phyloP scores from a whole-genome alignment of 2,797 vertebrate species.

The Paedocypris micromegethes region DNA sequence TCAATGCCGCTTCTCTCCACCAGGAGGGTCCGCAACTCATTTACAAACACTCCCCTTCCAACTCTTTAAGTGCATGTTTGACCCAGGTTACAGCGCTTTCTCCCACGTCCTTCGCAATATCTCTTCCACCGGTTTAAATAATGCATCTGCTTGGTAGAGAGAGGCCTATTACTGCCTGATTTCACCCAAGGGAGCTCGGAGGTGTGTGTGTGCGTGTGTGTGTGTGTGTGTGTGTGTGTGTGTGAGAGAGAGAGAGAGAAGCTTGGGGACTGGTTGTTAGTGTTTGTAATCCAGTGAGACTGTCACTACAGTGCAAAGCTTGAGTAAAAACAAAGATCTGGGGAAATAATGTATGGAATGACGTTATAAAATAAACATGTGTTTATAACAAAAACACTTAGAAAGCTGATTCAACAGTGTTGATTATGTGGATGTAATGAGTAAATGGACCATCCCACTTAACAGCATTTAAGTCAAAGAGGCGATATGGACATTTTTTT shows the following conservation, averaged over 20 bases:
- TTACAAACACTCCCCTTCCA: constrained; percentile 27
- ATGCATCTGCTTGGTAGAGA: constrained; percentile 42
- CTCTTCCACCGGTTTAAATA: constrained; percentile 46
- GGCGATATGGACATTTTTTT: no score
- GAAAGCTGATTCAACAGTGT: no score
- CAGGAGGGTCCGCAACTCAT: constrained; percentile 17
- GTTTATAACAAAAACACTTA: no score
- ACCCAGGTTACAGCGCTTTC: constrained; percentile 23
- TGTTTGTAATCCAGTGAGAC: constrained; percentile 27
- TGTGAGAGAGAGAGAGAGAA: background rate
- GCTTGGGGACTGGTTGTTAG: constrained; percentile 13
- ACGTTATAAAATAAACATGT: no score
- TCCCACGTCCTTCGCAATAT: constrained; percentile 21
- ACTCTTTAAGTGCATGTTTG: constrained; percentile 41
- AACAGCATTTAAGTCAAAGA: background rate
- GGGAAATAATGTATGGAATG: no score
- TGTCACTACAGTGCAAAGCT: constrained; percentile 11
- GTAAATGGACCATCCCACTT: no score
- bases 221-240: constrained; percentile 6
- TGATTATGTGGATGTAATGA: no score
- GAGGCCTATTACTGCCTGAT: constrained; percentile 40
- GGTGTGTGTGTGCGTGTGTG: constrained; percentile 3
- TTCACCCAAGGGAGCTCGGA: constrained; percentile 40
- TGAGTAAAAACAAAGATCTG: constrained; percentile 4
- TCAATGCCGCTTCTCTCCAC: background rate